A percentile compares a stretch with the other conserved stretches of the same genome.
phyloP scores from a whole-genome alignment of 2,797 vertebrate species.

The Nyctalus aviator region DNA sequence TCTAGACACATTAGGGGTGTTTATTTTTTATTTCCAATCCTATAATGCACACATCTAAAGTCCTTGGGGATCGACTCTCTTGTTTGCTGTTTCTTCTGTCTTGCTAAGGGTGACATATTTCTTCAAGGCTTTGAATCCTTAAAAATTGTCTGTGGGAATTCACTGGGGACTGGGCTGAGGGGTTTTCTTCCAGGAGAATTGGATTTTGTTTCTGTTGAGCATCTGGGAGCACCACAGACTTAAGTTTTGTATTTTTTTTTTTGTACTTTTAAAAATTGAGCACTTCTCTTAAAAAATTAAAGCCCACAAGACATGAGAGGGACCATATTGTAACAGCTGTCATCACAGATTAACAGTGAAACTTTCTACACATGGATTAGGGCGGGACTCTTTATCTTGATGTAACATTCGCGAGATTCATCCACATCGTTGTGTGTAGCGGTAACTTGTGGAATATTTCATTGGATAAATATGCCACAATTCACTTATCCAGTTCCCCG shows the following conservation, averaged over 20 bases:
- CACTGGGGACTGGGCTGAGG: not conserved
- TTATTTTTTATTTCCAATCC: slow-evolving; percentile 29
- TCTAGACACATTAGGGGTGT: not conserved
- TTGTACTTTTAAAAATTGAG: slow-evolving; percentile 17
- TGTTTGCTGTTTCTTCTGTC: slow-evolving; percentile 16
- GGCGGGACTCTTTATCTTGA: not conserved
- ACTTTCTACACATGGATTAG: not conserved
- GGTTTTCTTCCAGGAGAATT: not conserved
- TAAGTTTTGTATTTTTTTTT: slow-evolving; percentile 21
- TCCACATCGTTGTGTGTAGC: not conserved
- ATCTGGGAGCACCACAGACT: not conserved
- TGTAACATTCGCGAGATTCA: not conserved
- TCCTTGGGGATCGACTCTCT: not conserved
- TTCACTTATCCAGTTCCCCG: not conserved
- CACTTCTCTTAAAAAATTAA: not conserved
- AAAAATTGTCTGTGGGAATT: slow-evolving; percentile 34
- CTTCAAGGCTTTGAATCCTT: slow-evolving; percentile 46
- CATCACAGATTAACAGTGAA: not conserved
- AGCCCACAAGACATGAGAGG: not conserved
- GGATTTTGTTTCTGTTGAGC: slow-evolving; percentile 34
- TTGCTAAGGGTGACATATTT: not conserved
- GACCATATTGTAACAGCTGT: not conserved
- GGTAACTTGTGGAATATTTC: not conserved
- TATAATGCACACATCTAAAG: not conserved
- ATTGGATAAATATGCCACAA: not conserved